Conservation (phyloP, 1,140 invertebrate genomes). For the Aphelenchoides besseyi region DNA sequence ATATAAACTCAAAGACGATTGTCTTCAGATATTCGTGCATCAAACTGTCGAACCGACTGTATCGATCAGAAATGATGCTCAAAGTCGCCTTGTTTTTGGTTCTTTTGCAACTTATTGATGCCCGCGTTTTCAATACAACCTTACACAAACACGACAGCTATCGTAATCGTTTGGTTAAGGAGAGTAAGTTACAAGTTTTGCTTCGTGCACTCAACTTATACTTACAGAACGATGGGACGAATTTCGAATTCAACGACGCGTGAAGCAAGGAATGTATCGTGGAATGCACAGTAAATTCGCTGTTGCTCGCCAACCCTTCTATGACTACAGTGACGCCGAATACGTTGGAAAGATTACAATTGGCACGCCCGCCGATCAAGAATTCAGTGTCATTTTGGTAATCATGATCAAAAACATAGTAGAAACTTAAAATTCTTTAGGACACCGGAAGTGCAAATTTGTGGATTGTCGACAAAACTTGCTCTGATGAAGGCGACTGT, state of each 20-base stretch:
- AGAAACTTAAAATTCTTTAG: not conserved
- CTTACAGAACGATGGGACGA: conserved; percentile 2
- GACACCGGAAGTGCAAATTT: not conserved
- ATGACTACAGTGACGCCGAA: conserved; percentile 11
- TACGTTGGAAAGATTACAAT: conserved; percentile 8
- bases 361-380: conserved; percentile 1
- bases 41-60: too few species aligned
- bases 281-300: not conserved
- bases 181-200: not conserved
- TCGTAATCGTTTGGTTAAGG: not conserved
- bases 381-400: conserved; percentile 2
- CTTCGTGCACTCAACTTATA: too few species aligned
- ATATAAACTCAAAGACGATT: too few species aligned
- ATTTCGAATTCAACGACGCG: not conserved
- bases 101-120: not conserved
- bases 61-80: not conserved
- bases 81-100: not conserved
- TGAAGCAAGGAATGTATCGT: not conserved
- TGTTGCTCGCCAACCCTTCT: conserved; percentile 7
- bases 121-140: not conserved
- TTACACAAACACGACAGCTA: not conserved
- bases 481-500: not conserved
- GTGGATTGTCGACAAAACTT: conserved; percentile 11
- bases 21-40: too few species aligned
- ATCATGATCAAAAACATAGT: not conserved